Conservation (phyloP, 2,888 invertebrate genomes). For the Drosophila acutilabella region DNA sequence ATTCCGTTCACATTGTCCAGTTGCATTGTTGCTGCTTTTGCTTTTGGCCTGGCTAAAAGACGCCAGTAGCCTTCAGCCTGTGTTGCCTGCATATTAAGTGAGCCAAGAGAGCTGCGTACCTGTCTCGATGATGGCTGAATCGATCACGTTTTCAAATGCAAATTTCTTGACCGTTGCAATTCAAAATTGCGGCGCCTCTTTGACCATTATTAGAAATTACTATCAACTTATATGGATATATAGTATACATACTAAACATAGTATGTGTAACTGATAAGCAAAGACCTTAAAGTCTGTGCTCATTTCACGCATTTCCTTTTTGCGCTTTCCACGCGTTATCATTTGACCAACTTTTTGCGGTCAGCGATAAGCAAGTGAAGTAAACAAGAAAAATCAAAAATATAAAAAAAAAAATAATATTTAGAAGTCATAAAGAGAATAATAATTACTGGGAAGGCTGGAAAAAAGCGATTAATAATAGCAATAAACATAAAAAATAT, state of each 20-base stretch:
- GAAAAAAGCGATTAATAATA: neutral
- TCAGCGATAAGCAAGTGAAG: slow-evolving; percentile 56
- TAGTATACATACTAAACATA: slow-evolving; percentile 4
- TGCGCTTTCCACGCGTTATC: slow-evolving; percentile 38
- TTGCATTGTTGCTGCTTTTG: slow-evolving; percentile 45
- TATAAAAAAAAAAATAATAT: neutral
- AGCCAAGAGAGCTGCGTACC: slow-evolving; percentile 19
- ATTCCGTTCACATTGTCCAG: slow-evolving; percentile 66
- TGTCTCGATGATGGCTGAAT: slow-evolving; percentile 8
- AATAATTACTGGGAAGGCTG: neutral
- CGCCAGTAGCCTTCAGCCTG: slow-evolving; percentile 71
- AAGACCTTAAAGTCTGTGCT: slow-evolving; percentile 7
- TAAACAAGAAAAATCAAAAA: neutral
- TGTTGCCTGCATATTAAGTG: slow-evolving; percentile 71
- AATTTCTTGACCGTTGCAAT: slow-evolving; percentile 57
- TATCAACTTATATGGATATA: slow-evolving; percentile 9
- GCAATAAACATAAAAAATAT: neutral
- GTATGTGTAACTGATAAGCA: slow-evolving; percentile 17
- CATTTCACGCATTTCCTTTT: slow-evolving; percentile 56
- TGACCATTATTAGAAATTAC: slow-evolving; percentile 30
- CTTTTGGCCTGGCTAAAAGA: slow-evolving; percentile 18
- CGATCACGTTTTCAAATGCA: slow-evolving; percentile 61
- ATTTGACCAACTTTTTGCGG: slow-evolving; percentile 62
- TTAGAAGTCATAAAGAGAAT: neutral
- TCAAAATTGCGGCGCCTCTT: slow-evolving; percentile 59